Conservation (phyloP, 2,797 vertebrate species). For the Dipus sagitta region DNA sequence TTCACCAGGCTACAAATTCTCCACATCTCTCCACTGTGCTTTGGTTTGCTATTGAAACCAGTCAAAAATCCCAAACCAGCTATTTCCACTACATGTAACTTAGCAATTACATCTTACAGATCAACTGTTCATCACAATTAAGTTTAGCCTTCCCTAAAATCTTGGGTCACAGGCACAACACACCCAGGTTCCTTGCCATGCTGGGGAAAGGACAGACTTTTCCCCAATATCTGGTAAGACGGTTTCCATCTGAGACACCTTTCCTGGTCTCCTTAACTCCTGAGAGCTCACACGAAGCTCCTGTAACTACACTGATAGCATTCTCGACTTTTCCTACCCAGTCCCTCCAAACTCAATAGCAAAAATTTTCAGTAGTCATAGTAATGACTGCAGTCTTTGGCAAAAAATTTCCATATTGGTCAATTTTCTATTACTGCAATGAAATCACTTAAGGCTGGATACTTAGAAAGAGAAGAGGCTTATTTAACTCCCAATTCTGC, state of each 20-base stretch:
- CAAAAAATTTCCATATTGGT: neutral
- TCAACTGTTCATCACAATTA: neutral
- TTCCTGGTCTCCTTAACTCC: neutral
- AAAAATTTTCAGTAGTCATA: neutral
- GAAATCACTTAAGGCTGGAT: neutral
- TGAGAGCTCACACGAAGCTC: no score
- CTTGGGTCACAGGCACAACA: neutral
- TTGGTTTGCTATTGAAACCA: neutral
- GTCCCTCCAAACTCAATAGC: neutral
- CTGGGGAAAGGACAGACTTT: neutral
- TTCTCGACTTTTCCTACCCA: neutral
- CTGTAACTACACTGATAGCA: neutral
- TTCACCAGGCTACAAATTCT: neutral
- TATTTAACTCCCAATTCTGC: neutral
- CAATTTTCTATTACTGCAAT: neutral
- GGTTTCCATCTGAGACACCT: neutral
- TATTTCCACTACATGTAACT: neutral
- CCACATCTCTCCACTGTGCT: neutral
- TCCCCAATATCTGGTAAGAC: neutral
- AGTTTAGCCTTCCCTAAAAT: neutral
- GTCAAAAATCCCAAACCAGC: neutral
- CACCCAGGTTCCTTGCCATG: neutral
- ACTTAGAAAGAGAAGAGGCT: neutral
- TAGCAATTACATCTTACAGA: conserved; percentile 7
- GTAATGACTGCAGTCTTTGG: neutral